These are phyloP conservation scores for Watsonalla binaria DNA, from an alignment of 2,888 invertebrate genomes.

Conservation along the genomic window DNA sequence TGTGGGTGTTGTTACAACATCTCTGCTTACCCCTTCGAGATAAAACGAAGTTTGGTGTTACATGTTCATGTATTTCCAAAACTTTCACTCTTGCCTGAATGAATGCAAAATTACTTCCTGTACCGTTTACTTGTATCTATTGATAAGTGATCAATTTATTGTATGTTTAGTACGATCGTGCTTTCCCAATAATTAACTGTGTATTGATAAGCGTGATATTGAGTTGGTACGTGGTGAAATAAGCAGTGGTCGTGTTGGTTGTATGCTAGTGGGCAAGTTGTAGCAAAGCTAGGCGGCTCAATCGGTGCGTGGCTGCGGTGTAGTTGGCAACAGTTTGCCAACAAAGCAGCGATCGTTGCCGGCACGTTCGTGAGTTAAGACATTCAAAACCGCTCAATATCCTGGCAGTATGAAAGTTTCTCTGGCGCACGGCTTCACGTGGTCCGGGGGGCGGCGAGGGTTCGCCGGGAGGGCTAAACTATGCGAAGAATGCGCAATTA, in stretches of 20 bases:
- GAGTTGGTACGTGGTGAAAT: slow-evolving; percentile 9
- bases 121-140: not conserved
- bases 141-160: not conserved
- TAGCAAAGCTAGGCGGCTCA: slow-evolving; percentile 33
- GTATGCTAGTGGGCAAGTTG: slow-evolving; percentile 29
- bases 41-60: not conserved
- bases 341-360: slow-evolving; percentile 58
- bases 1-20: no score
- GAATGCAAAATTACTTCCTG: not conserved
- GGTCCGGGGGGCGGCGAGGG: slow-evolving; percentile 75
- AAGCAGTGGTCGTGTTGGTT: slow-evolving; percentile 9
- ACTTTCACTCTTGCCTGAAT: not conserved
- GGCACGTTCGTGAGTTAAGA: slow-evolving; percentile 77
- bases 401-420: slow-evolving; percentile 77
- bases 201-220: slow-evolving; percentile 5
- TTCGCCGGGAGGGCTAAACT: slow-evolving; percentile 88
- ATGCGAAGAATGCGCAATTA: slow-evolving; percentile 98
- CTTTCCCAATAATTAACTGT: not conserved
- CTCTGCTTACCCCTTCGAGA: no score
- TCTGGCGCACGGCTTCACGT: slow-evolving; percentile 77
- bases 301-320: slow-evolving; percentile 36
- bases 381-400: slow-evolving; percentile 80
- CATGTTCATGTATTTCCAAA: not conserved
- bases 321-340: slow-evolving; percentile 62
- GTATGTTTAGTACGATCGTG: not conserved